Evolutionary conservation across 2,113 vertebrate genomes (phyloP).

Genomic region (Pica pica): DNA sequence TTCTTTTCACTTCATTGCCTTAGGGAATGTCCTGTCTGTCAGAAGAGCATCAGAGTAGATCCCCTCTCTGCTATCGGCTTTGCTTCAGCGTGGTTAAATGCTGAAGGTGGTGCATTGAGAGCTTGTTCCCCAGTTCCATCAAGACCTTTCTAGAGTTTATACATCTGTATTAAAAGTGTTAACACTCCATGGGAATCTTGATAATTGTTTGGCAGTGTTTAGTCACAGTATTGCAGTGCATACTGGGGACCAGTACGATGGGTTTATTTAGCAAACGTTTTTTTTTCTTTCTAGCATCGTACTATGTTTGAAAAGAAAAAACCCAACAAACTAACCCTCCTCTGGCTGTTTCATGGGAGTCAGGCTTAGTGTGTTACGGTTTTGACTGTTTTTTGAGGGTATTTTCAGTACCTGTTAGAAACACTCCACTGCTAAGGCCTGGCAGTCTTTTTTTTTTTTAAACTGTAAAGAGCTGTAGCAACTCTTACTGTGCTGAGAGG

Average conservation of each 20-base stretch:
- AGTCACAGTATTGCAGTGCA: not conserved
- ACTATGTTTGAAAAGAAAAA: not conserved
- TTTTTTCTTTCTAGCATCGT: not conserved
- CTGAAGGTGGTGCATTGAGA: not conserved
- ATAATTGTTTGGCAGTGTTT: not conserved
- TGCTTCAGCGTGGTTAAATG: not conserved
- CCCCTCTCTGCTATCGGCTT: not conserved
- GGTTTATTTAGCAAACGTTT: not conserved
- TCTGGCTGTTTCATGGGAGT: not conserved
- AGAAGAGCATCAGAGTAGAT: not conserved
- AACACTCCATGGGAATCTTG: not conserved
- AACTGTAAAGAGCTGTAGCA: not conserved
- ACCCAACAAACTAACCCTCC: no score
- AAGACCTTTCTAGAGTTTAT: not conserved
- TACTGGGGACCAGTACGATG: not conserved
- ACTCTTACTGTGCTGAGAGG: rapidly evolving
- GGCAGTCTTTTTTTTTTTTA: not conserved
- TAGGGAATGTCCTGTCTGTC: not conserved
- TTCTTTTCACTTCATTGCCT: not conserved
- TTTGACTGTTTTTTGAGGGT: not conserved
- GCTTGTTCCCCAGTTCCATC: not conserved
- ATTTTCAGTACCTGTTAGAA: not conserved
- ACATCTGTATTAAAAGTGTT: not conserved
- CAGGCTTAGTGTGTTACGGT: not conserved
- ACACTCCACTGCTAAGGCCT: not conserved